Evolutionary conservation across 1,140 invertebrate species (phyloP).

Genomic region (Zaprionus ornatus): DNA sequence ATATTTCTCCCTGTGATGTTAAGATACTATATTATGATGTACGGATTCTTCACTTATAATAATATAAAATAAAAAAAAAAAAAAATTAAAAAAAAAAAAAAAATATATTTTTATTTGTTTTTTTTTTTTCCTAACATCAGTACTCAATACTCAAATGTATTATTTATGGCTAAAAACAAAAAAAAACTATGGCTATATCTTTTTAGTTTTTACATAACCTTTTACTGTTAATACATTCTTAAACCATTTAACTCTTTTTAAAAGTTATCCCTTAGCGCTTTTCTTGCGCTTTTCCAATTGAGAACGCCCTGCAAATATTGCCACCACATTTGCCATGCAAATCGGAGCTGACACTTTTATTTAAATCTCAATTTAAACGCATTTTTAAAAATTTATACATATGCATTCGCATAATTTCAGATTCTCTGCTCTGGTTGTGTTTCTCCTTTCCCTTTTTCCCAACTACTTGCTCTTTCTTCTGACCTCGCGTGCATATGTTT

Average conservation of each 20-base stretch:
- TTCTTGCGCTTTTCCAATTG: neutral
- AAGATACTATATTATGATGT: no score
- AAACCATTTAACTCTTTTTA: neutral
- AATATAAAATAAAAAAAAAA: no score
- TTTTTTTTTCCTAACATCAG: no score
- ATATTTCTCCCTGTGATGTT: no score
- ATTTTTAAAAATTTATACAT: conserved; percentile 39
- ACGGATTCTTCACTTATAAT: no score
- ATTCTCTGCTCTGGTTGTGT: neutral
- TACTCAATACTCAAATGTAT: no score
- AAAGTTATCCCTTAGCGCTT: neutral
- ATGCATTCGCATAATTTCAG: conserved; percentile 44
- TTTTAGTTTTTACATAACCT: no score
- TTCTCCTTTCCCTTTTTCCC: neutral
- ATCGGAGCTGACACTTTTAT: conserved; percentile 48
- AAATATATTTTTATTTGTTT: no score
- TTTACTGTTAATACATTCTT: no score
- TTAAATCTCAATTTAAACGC: conserved; percentile 59
- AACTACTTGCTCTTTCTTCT: neutral
- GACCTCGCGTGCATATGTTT: neutral
- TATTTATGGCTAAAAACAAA: no score
- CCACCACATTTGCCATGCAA: conserved; percentile 44
- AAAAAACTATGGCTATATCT: no score
- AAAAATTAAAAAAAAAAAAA: no score
- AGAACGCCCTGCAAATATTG: conserved; percentile 3